Evolutionary conservation across 2,888 invertebrate genomes (phyloP), one percentile per base, ranked within the genome.

Genomic region (Plebejus melissa): DNA sequence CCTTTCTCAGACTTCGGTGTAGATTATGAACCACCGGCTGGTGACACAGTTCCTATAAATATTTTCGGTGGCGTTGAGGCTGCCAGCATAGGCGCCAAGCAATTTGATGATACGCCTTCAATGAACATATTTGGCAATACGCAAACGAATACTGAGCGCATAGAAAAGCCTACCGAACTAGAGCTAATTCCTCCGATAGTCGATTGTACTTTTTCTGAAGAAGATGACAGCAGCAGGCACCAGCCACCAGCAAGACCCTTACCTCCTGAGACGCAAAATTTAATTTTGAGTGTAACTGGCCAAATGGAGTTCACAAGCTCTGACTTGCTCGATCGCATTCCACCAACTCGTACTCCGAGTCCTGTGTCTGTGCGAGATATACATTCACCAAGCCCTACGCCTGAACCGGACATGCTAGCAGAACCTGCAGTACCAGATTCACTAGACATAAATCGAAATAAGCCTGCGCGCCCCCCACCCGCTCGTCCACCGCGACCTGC

Each of bases 231-330:
- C 32, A 54, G 28, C 13, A 72, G 79, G 70, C 79, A 81, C 22
- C 91, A 90, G 2, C 94, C 94, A 60, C 91, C 94, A 0, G 85
- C 94, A 2, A 95, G 95, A 22, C 95, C 96, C 4, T 94, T 96
- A 36, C 95, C 96, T 0, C 95, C 96, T 79, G 97, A 97, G 87
- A 98, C 98, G 0, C 97, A 98, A 90, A 97, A 97, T 84, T 91
- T 98, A 36, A 96, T 98, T 74, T 94, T 96, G 80, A 97, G 97
- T 54, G 98, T 98, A 1, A 97, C 98, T 58, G 98, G 97, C 1
- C 97, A 97, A 76, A 95, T 98, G 96, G 97, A 98, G 83, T 97
- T 97, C 74, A 97, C 97, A 0, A 98, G 98, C 81, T 96, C 97
- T 4, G 96, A 97, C 84, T 90, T 98, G 75, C 88, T 98, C 76